These are phyloP conservation scores for Mus minutoides DNA, from an alignment of 2,797 vertebrate species.

Conservation along the genomic window DNA sequence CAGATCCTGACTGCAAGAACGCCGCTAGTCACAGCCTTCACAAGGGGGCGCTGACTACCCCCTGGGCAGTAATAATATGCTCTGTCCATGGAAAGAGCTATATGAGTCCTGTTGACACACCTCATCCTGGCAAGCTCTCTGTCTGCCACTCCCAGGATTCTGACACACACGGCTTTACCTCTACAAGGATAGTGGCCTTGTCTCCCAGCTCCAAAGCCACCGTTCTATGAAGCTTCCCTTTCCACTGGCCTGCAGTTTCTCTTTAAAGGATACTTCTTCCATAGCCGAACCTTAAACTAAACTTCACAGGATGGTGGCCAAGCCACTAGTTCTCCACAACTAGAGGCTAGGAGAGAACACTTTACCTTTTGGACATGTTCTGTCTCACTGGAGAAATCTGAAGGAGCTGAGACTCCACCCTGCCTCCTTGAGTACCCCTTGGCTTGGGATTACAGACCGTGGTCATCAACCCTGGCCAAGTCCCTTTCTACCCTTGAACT, in stretches of 20 bases:
- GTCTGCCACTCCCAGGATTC: background rate
- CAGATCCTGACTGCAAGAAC: slow-evolving; percentile 81
- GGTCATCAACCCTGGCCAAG: background rate
- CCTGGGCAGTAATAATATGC: background rate
- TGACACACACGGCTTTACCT: slow-evolving; percentile 30
- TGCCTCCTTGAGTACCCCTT: background rate
- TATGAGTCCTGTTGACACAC: background rate
- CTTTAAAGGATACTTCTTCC: slow-evolving; percentile 44
- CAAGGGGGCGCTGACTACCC: slow-evolving; percentile 19
- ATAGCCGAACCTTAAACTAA: background rate
- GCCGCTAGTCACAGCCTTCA: slow-evolving; percentile 33
- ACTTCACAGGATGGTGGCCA: background rate
- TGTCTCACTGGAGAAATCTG: slow-evolving; percentile 9
- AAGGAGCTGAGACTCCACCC: background rate
- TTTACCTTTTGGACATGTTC: background rate
- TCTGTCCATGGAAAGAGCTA: background rate
- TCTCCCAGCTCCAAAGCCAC: background rate
- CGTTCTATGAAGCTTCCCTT: background rate
- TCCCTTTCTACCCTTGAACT: background rate
- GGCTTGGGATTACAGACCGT: background rate
- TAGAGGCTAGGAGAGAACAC: background rate
- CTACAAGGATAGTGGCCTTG: slow-evolving; percentile 35
- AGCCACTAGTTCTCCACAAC: background rate
- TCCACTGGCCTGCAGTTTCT: background rate
- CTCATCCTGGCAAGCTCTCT: slow-evolving; percentile 29